Evolutionary conservation across 1,140 invertebrate species (phyloP).

Genomic region (Drosophila novamexicana): DNA sequence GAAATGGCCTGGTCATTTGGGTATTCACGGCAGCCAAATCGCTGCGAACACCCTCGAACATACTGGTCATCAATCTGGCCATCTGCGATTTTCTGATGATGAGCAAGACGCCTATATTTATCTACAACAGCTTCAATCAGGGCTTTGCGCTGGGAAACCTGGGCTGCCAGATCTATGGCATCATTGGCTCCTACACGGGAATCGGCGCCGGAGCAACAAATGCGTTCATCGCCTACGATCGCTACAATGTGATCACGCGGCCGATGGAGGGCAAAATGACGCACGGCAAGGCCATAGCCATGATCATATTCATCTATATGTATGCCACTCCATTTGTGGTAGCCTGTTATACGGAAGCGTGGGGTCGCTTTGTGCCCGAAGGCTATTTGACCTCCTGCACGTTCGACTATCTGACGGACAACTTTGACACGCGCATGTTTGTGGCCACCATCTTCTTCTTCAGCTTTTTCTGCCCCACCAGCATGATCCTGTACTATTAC

Average conservation of each 20-base stretch:
- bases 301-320: constrained; percentile 90
- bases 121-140: constrained; percentile 89
- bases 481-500: constrained; percentile 92
- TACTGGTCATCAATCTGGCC: constrained; percentile 94
- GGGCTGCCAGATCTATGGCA: constrained; percentile 90
- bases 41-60: constrained; percentile 95
- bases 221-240: constrained; percentile 85
- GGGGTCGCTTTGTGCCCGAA: constrained; percentile 94
- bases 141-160: constrained; percentile 76
- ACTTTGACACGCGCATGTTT: constrained; percentile 90
- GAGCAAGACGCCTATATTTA: constrained; percentile 89
- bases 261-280: constrained; percentile 93
- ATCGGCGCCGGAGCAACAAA: constrained; percentile 93
- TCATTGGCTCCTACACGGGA: constrained; percentile 92
- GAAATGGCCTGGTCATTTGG: constrained; percentile 96
- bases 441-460: constrained; percentile 91
- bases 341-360: constrained; percentile 90
- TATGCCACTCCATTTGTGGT: constrained; percentile 92
- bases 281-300: constrained; percentile 89
- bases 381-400: constrained; percentile 93
- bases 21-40: constrained; percentile 91
- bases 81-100: constrained; percentile 96
- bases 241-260: constrained; percentile 91
- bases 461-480: constrained; percentile 92
- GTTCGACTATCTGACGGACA: constrained; percentile 93